These are phyloP conservation scores for Notodonta dromedarius DNA, from an alignment of 2,888 invertebrate genomes.

Conservation along the genomic window DNA sequence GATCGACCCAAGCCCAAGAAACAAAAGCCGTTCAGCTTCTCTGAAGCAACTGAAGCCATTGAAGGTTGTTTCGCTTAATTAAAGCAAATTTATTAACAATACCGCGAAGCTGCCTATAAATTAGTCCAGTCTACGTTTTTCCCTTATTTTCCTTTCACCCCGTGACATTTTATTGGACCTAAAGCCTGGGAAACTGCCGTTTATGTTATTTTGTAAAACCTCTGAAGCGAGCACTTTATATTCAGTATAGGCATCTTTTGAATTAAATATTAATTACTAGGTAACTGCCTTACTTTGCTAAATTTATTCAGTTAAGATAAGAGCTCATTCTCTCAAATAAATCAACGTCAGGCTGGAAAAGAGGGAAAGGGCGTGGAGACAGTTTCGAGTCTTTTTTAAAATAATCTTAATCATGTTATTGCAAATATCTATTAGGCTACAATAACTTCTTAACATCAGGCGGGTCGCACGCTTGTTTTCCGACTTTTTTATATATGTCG, in stretches of 20 bases:
- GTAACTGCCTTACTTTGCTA: neutral
- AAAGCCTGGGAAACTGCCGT: slow-evolving; percentile 11
- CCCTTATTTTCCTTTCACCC: slow-evolving; percentile 30
- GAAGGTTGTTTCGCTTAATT: slow-evolving; percentile 31
- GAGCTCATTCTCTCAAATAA: no score
- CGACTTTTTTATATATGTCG: no score
- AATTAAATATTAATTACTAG: slow-evolving; percentile 22
- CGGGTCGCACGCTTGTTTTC: no score
- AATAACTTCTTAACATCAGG: no score
- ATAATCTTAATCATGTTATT: no score
- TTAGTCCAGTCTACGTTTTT: slow-evolving; percentile 30
- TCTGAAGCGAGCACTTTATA: slow-evolving; percentile 4
- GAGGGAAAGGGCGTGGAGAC: no score
- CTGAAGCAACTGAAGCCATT: slow-evolving; percentile 12
- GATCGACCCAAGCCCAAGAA: neutral
- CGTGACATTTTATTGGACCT: slow-evolving; percentile 27
- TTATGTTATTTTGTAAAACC: slow-evolving; percentile 16
- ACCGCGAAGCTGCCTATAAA: slow-evolving; percentile 38
- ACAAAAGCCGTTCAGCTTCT: slow-evolving; percentile 10
- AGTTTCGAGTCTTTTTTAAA: no score
- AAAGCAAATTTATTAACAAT: slow-evolving; percentile 33
- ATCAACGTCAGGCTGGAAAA: no score
- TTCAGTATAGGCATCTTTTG: slow-evolving; percentile 13
- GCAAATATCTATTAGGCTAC: no score
- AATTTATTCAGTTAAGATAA: no score